Base-by-base conservation (phyloP, 1,140 invertebrate genomes). In the Pararge aegeria region DNA sequence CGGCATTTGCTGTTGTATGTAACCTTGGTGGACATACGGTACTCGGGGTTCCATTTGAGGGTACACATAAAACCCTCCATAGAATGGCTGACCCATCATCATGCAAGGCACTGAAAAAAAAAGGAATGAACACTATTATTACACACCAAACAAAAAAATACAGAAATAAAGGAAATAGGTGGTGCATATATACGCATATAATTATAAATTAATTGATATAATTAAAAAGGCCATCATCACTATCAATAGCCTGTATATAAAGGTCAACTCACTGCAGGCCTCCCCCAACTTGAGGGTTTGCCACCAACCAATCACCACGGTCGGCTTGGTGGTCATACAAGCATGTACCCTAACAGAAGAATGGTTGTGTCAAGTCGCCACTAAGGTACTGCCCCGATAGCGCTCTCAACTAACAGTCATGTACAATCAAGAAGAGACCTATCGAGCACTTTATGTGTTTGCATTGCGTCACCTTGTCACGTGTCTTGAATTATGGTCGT, bases 341-440 rank as follows among this genome's bases (percentile, higher is more conserved):
- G 77, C 77, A n/a, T 73, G 63, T 82, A 77, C 75, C 82, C 77
- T 86, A 81, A 86, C 85, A 87, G 86, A 85, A 85, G 83, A 89
- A 83, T 89, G 83, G 82, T 73, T 75, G 80, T 81, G 83, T 85
- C 82, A 87, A 83, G 75, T 75, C 70, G 66, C 75, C 76, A 82
- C 83, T 88, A 86, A 88, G 86, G 83, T 85, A 88, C 78, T 79
- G 77, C 75, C 66, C 49, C 67, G 83, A 87, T 89, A 87, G 84
- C 78, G 74, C 77, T 64, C 82, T 84, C 80, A 85, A 87, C n/a
- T 74, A 84, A 64, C 78, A 83, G 80, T 81, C 77, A 84, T 86
- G 78, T 80, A 75, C 68, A 69, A 56, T 64, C 64, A 59, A 64
- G 77, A 52, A 50, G 34, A 63, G 81, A 80, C 50, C 81, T 61